phyloP scores from a whole-genome alignment of 2,113 vertebrate genomes.

The Mesoclemmys tuberculata region DNA sequence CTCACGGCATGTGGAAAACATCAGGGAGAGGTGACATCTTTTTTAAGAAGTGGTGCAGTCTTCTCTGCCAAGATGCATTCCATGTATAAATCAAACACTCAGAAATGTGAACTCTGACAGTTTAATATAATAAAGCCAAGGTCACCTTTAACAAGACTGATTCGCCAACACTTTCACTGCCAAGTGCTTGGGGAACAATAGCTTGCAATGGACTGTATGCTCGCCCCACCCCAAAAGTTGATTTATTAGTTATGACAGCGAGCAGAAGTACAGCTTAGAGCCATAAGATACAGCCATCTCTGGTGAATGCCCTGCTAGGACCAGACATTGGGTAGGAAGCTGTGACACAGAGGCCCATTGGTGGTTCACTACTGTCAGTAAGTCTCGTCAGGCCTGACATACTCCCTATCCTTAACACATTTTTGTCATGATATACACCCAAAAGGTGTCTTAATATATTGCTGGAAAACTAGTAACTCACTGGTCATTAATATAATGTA shows the following conservation, averaged over 20 bases:
- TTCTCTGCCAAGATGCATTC: not conserved
- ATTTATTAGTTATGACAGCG: not conserved
- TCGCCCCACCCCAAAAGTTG: too few species aligned
- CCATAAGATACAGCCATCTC: too few species aligned
- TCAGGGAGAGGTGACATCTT: not conserved
- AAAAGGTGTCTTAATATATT: too few species aligned
- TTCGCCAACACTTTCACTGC: not conserved
- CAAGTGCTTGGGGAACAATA: not conserved
- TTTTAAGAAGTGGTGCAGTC: not conserved
- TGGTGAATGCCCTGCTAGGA: not conserved
- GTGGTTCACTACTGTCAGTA: not conserved
- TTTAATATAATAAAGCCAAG: not conserved
- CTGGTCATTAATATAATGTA: too few species aligned
- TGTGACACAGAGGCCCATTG: too few species aligned
- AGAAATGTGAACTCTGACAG: not conserved
- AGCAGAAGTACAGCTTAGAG: not conserved
- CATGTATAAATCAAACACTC: not conserved
- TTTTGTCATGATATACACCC: too few species aligned
- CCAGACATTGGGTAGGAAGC: not conserved
- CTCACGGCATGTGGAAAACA: not conserved
- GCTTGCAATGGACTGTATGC: rapidly evolving
- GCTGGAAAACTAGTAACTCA: too few species aligned
- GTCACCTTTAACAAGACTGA: not conserved
- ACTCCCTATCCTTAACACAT: too few species aligned
- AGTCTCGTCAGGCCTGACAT: not conserved